These are phyloP conservation scores for Malurus melanocephalus DNA, from an alignment of 2,113 vertebrate species.

Conservation along the genomic window DNA sequence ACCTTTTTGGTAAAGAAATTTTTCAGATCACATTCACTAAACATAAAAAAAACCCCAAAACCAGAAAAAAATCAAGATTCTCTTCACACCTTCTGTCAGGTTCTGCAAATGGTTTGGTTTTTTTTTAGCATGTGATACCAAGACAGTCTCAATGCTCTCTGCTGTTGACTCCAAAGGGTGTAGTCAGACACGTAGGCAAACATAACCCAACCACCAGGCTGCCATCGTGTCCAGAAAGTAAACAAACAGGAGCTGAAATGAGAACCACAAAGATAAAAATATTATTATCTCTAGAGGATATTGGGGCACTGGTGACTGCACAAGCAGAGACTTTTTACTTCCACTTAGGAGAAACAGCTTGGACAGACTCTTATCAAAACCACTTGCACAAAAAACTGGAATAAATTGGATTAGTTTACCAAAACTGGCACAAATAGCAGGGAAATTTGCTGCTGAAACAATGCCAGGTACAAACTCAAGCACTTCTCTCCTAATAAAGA, in stretches of 20 bases:
- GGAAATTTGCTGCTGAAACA: background rate
- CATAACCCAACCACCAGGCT: background rate
- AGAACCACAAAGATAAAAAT: background rate
- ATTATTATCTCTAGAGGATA: background rate
- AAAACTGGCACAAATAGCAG: background rate
- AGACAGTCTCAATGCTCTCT: background rate
- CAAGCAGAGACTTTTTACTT: background rate
- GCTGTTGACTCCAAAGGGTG: background rate
- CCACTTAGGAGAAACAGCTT: background rate
- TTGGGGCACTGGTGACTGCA: background rate
- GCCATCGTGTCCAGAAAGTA: background rate
- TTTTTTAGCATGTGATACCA: background rate
- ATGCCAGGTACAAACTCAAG: background rate
- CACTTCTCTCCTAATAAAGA: background rate
- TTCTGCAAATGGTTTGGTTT: fast-evolving
- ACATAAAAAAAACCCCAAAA: background rate
- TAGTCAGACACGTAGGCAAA: background rate
- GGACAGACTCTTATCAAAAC: background rate
- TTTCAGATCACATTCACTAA: background rate
- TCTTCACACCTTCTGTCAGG: background rate
- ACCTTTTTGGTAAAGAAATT: background rate
- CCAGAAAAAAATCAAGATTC: background rate
- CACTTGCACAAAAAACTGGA: fast-evolving
- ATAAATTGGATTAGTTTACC: background rate
- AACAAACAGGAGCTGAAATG: background rate